phyloP scores from a whole-genome alignment of 2,888 invertebrate genomes.

The Ophion obscuratus region DNA sequence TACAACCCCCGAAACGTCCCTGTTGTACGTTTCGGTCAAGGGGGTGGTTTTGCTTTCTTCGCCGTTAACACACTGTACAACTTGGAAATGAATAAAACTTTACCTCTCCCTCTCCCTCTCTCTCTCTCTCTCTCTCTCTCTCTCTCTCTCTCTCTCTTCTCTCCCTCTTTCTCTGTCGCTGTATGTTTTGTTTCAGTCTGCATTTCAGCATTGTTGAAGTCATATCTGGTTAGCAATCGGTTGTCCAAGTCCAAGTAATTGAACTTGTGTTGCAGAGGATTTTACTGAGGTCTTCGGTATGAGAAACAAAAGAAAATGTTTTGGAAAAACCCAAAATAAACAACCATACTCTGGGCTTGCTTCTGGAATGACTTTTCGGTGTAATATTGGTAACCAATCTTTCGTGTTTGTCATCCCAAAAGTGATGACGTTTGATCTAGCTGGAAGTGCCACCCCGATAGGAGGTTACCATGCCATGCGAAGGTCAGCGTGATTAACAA shows the following conservation, averaged over 20 bases:
- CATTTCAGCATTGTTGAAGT: neutral
- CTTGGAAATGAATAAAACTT: constrained; percentile 6
- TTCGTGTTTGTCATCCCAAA: too few species aligned
- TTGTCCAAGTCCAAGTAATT: constrained; percentile 12
- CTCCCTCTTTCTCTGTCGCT: neutral
- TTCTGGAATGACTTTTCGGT: too few species aligned
- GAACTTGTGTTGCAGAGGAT: neutral
- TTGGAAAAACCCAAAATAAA: too few species aligned
- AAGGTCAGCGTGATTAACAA: too few species aligned
- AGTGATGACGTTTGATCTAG: too few species aligned
- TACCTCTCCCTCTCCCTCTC: too few species aligned
- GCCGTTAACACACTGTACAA: constrained; percentile 32
- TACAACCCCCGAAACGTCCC: constrained; percentile 48
- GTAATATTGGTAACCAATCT: too few species aligned
- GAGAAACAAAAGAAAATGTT: neutral
- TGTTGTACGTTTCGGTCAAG: constrained; percentile 2
- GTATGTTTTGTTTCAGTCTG: neutral
- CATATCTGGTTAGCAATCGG: neutral
- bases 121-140: neutral
- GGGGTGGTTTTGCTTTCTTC: constrained; percentile 39
- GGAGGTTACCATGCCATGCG: too few species aligned
- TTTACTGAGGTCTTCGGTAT: neutral
- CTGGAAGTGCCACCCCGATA: too few species aligned
- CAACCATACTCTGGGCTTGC: too few species aligned
- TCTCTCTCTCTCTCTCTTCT: neutral